These are phyloP conservation scores for Lasiurus borealis DNA, from an alignment of 2,113 vertebrate genomes.

Conservation along the genomic window DNA sequence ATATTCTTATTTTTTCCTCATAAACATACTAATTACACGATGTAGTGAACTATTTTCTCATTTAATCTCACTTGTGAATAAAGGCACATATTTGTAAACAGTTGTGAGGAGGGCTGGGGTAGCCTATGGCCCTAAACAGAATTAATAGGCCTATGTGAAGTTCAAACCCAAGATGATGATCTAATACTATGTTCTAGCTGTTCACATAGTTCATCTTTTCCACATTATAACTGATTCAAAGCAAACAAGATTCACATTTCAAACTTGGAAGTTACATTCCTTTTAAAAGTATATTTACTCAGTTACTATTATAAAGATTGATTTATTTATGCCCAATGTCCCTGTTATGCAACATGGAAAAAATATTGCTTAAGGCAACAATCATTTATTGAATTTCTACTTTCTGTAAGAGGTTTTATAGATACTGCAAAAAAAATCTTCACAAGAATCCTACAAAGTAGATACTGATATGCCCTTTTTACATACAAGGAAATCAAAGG, in stretches of 20 bases:
- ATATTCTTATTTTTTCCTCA: not conserved
- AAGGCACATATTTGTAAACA: not conserved
- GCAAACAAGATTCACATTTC: slow-evolving; percentile 13
- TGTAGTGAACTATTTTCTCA: not conserved
- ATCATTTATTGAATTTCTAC: not conserved
- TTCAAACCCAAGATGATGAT: slow-evolving; percentile 28
- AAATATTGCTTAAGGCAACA: not conserved
- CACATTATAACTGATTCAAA: not conserved
- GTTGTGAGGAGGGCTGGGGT: not conserved
- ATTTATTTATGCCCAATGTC: not conserved
- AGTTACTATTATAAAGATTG: not conserved
- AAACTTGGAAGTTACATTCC: slow-evolving; percentile 13
- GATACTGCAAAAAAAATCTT: not conserved
- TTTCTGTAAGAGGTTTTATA: slow-evolving; percentile 38
- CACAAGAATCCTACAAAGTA: not conserved
- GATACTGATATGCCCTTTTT: not conserved
- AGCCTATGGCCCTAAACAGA: slow-evolving; percentile 21
- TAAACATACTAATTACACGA: not conserved
- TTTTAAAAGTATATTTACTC: slow-evolving; percentile 23
- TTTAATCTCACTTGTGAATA: not conserved
- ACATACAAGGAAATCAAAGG: not conserved
- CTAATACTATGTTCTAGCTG: not conserved
- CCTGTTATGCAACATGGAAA: not conserved
- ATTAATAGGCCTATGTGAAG: not conserved
- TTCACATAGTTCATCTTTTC: not conserved